A percentile compares a stretch with the other conserved stretches of the same genome.
Evolutionary conservation across 2,797 vertebrate genomes (phyloP).

Genomic region (Chaenodraco wilsoni): DNA sequence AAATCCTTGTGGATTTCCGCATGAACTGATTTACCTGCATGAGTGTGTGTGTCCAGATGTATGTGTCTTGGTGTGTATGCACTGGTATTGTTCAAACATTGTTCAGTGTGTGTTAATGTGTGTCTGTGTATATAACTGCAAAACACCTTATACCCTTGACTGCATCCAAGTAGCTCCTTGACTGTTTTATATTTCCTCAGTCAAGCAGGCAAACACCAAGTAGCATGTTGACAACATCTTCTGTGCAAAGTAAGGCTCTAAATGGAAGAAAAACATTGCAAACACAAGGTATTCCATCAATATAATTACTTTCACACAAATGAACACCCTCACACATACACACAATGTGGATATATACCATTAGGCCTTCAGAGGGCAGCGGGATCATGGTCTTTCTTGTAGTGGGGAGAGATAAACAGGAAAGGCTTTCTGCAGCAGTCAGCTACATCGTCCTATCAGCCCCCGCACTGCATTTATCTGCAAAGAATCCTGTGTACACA

Average conservation of each 20-base stretch:
- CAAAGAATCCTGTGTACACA: conserved; percentile 59
- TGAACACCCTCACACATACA: conserved; percentile 8
- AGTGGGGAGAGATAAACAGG: conserved; percentile 59
- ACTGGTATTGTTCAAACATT: conserved; percentile 14
- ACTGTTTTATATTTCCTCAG: conserved; percentile 59
- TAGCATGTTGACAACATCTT: conserved; percentile 67
- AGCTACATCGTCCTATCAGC: conserved; percentile 49
- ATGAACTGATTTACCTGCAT: conserved; percentile 52
- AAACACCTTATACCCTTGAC: conserved; percentile 47
- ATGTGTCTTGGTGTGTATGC: conserved; percentile 4
- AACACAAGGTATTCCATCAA: conserved; percentile 62
- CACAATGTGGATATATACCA: conserved; percentile 47
- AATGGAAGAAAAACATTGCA: conserved; percentile 49
- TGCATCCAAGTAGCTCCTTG: conserved; percentile 43
- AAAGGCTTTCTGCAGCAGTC: conserved; percentile 54
- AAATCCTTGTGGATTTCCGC: conserved; percentile 61
- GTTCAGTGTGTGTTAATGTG: background rate
- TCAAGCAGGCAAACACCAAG: conserved; percentile 49
- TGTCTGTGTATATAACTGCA: conserved; percentile 16
- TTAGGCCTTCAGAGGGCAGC: conserved; percentile 30
- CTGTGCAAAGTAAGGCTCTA: conserved; percentile 48
- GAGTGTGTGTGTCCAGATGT: conserved; percentile 11
- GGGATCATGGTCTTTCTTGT: conserved; percentile 55
- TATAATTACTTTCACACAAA: conserved; percentile 58
- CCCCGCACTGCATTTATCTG: conserved; percentile 57